Evolutionary conservation across 2,113 vertebrate species (phyloP).

Genomic region (Cebus imitator): DNA sequence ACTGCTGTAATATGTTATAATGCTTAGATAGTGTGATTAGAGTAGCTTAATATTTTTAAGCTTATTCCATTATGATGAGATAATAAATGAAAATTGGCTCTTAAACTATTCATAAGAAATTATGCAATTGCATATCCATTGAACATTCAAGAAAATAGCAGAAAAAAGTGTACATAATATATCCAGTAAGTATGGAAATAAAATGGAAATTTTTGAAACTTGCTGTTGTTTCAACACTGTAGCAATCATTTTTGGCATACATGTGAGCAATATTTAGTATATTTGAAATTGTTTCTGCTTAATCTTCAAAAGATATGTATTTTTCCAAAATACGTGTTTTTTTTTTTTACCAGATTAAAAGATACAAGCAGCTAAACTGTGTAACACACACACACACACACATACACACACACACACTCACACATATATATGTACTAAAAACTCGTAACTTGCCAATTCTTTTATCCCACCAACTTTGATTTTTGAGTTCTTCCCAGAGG

Average conservation of each 20-base stretch:
- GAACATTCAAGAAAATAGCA: not conserved
- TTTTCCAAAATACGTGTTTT: not conserved
- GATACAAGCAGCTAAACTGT: not conserved
- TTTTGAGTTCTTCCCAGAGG: not conserved
- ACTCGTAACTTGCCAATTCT: not conserved
- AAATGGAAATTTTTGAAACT: not conserved
- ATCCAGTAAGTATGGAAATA: not conserved
- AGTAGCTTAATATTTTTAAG: not conserved
- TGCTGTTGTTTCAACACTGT: not conserved
- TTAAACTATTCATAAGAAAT: not conserved
- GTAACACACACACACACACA: too few relatives aligned
- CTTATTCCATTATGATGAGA: not conserved
- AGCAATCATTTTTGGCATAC: not conserved
- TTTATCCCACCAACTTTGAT: not conserved
- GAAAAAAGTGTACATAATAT: not conserved
- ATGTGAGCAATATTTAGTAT: not conserved
- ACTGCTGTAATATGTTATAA: constrained; percentile 12
- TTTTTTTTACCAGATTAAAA: not conserved
- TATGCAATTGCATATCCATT: not conserved
- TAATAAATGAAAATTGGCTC: not conserved
- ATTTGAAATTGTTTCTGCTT: not conserved
- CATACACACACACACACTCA: too few relatives aligned
- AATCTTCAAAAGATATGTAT: not conserved
- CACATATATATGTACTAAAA: not conserved
- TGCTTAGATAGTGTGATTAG: constrained; percentile 24